Evolutionary conservation across 2,797 vertebrate species (phyloP), one percentile per base, ranked within the genome.

Genomic region (Bradypodion pumilum): DNA sequence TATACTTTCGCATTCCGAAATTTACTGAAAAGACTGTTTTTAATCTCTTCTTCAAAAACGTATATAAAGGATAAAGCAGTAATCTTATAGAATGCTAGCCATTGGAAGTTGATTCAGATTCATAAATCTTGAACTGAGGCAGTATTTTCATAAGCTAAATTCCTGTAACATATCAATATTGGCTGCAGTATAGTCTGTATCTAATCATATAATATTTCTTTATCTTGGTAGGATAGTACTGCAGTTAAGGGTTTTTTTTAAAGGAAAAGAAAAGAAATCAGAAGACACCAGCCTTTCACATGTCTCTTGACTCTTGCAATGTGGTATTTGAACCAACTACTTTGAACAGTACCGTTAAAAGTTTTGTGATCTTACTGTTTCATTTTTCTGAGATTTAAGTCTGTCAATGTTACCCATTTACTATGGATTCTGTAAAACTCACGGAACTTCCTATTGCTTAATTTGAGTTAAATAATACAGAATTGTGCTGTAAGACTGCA

Each of bases 111-210:
- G 29, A 37, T 77, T 40, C n/a, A 59, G n/a, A 32, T 46, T 70
- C 52, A 44, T 78, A 62, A 62, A 72, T 78, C 23, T 46, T n/a
- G 40, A 84, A 44, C 1, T 15, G 37, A 60, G 10, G 19, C 65
- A 35, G 15, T 60, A 40, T n/a, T 76, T 85, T 49, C 35, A 35
- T 32, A 68, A 49, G 29, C 52, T n/a, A 66, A 56, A 80, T 80
- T 74, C 46, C 81, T 69, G 37, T 68, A 37, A 76, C 37, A 59
- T 83, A 37, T 35, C 81, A 59, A 68, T 42, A 46, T 40, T 82
- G 70, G 65, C 27, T 83, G 32, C 25, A 42, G 46, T 8, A 23
- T 29, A 44, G 27, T 83, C 74, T 76, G 74, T 12, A 77, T 12
- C 49, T 69, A n/a, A 42, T 42, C 63, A 69, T 49, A 69, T 35